Evolutionary conservation across 2,888 invertebrate species (phyloP), one percentile per base, ranked within the genome.

Genomic region (Seira sanloemensis): DNA sequence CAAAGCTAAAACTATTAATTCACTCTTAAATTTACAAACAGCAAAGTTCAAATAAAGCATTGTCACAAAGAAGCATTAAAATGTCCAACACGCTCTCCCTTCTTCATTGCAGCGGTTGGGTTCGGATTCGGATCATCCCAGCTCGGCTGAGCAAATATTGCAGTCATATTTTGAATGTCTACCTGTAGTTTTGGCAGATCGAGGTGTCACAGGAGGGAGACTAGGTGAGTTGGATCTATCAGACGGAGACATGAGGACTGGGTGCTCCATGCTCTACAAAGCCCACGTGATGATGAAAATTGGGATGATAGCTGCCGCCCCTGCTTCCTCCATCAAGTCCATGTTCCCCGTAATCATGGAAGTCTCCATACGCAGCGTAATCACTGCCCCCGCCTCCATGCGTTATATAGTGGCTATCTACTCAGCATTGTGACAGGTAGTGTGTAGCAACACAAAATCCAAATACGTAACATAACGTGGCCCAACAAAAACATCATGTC

Each of bases 291-390:
- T 88, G 90, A 85, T 87, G 86, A 58, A 88, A 89, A 54, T 88
- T 90, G 75, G 89, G 88, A 78, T 88, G 89, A 86, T 89, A 89
- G 66, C 89, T 89, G n/a, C 81, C 62, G 18, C 62, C 62, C n/a
- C 62, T 26, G 27, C 78, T 77, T 12, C 50, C 74, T 18, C 68
- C 68, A 1, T 18, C 25, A 26, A 73, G 21, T 0, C 23, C 46
- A 0, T 78, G 77, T 21, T 78, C 84, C 72, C 85, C 86, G 86
- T 85, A 88, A 19, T 87, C 89, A 7, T 86, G 87, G 78, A 88
- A 93, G 88, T 93, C 93, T 88, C 93, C 93, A 90, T 93, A 93
- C 89, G 93, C 93, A 90, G 93, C 93, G 90, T 93, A 93, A 88
- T 92, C 92, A 37, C 76, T 74, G 4, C 75, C 78, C 37, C 84